Evolutionary conservation across 2,113 vertebrate species (phyloP), one percentile per base, ranked within the genome.

Genomic region (Chlorodrepanis virens): DNA sequence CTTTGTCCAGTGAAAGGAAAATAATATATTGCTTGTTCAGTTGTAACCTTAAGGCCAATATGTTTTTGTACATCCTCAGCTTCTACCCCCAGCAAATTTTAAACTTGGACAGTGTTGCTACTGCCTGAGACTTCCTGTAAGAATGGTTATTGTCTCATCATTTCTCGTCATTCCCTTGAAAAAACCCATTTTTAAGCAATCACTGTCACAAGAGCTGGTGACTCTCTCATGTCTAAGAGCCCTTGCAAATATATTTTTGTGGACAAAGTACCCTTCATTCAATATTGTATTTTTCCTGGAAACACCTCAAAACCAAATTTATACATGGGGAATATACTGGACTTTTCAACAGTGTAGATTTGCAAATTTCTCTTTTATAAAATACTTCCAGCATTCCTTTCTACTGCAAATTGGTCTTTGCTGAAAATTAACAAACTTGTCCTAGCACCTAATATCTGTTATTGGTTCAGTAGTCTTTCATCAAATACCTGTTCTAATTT

Each of bases 281-380:
- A 90, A 28, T 57, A 65, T 82, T 94, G 50, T 61, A 39, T 79
- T 93, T 93, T 94, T 89, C 65, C 72, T 61, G 83, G 92, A 95
- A 92, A 84, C 19, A 92, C 56, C 56, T 89, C 53, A 4, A 94
- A 94, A 53, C 1, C 6, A 35, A 89, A 84, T 71, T 83, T 24
- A 70, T 45, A 56, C 16, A 35, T 31, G 40, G 28, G 31, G 35
- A 86, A 70, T 77, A 83, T 25, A 76, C 3, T 80, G 67, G 11
- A 45, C 42, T 93, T 96, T 92, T 83, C 33, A 71, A 17, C 16
- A 71, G 33, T 25, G 37, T 27, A 70, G 54, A 90, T 90, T 37
- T 83, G 10, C 16, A 87, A 61, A 64, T 27, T 70, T 88, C 39
- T 71, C 20, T 83, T 90, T 44, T 72, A 21, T 37, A 71, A 81